These are phyloP conservation scores for Gymnocephalus cernua DNA, from an alignment of 2,113 vertebrate genomes.

Conservation along the genomic window DNA sequence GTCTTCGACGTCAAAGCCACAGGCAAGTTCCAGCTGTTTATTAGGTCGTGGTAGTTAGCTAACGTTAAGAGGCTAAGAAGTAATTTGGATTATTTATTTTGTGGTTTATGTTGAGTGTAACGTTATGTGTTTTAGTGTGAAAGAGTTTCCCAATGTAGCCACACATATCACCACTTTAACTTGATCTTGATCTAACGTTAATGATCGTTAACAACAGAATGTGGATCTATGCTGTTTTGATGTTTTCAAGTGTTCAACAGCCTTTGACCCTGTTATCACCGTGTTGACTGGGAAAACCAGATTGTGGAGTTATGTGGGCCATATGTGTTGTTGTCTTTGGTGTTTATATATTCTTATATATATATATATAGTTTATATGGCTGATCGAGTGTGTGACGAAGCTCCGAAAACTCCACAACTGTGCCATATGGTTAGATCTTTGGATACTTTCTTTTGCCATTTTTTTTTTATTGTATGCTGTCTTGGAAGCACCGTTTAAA, in stretches of 20 bases:
- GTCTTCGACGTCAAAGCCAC: background rate
- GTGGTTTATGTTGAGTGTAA: background rate
- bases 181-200: background rate
- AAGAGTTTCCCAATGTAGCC: background rate
- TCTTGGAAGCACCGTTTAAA: background rate
- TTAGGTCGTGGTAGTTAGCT: background rate
- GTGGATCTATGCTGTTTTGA: background rate
- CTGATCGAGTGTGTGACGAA: background rate
- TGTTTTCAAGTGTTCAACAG: background rate
- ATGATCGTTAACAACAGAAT: background rate
- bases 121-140: background rate
- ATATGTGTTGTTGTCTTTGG: background rate
- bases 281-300: background rate
- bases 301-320: background rate
- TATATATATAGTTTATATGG: no score
- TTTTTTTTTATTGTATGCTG: background rate
- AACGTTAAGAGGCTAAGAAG: background rate
- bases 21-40: no score
- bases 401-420: background rate
- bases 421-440: background rate
- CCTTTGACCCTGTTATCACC: background rate
- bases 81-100: rapidly evolving
- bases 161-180: background rate
- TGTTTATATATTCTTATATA: background rate
- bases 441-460: background rate